Percentiles rank a stretch among this genome's conserved stretches.
Conservation (phyloP, 2,888 invertebrate species). For the Fragum fragum region DNA sequence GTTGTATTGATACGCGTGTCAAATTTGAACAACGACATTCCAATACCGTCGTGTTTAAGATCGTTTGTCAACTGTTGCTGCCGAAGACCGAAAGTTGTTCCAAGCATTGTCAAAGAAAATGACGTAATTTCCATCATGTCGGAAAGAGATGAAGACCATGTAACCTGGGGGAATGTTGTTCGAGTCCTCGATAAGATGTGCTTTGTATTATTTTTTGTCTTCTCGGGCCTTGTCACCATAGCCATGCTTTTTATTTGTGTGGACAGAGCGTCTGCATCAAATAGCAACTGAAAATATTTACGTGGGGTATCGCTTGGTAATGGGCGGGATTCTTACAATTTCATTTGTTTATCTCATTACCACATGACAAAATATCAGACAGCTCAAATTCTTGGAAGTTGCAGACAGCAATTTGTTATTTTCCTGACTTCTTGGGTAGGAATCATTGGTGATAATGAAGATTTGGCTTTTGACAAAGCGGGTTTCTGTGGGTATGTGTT, state of each 20-base stretch:
- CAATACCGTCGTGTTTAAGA: neutral
- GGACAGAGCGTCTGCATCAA: neutral
- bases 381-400: no score
- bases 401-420: no score
- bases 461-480: no score
- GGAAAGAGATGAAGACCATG: neutral
- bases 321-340: no score
- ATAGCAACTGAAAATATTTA: no score
- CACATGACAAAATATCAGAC: no score
- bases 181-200: conserved; percentile 4
- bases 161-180: neutral
- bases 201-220: conserved; percentile 2
- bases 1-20: conserved; percentile 23
- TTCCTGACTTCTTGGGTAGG: no score
- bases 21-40: neutral
- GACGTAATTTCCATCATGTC: neutral
- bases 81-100: neutral
- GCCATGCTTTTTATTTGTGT: conserved; percentile 10
- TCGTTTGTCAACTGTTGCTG: neutral
- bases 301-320: no score
- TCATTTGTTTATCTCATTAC: no score
- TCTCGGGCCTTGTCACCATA: neutral
- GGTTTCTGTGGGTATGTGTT: no score
- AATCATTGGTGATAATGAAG: no score
- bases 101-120: neutral